A percentile compares a stretch with the other conserved stretches of the same genome.
Evolutionary conservation across 92 coral and sea anemone genomes (phyloP).

Genomic region (Porites cylindrica): DNA sequence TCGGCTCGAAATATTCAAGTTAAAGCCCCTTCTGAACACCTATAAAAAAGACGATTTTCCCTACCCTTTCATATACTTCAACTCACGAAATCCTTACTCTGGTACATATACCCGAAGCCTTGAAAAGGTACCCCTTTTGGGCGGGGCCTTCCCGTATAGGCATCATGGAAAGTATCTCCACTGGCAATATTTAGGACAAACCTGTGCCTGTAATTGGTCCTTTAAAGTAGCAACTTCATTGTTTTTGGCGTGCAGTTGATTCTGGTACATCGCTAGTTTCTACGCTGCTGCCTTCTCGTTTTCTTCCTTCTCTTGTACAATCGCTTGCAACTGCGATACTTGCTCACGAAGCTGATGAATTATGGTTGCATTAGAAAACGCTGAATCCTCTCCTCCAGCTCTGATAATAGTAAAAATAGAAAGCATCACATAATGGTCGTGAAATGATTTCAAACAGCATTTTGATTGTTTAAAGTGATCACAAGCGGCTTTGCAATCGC

Average conservation of each 20-base stretch:
- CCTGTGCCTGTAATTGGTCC: slow-evolving; percentile 78
- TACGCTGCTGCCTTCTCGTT: slow-evolving; percentile 78
- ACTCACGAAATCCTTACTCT: too few relatives aligned
- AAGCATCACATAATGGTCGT: too few relatives aligned
- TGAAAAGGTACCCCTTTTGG: too few relatives aligned
- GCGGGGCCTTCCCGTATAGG: too few relatives aligned
- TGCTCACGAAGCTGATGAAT: slow-evolving; percentile 78
- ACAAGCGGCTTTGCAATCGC: not conserved
- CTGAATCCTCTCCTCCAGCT: slow-evolving; percentile 84
- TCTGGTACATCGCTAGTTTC: slow-evolving; percentile 85
- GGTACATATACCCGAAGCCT: too few relatives aligned
- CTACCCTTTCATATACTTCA: too few relatives aligned
- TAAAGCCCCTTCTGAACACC: too few relatives aligned
- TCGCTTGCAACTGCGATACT: slow-evolving; percentile 75
- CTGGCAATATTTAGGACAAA: not conserved
- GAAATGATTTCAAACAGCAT: not conserved
- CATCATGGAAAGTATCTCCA: too few relatives aligned
- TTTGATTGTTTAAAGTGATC: not conserved
- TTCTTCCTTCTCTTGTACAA: slow-evolving; percentile 83
- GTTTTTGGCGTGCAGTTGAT: slow-evolving; percentile 88
- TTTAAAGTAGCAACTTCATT: slow-evolving; percentile 81
- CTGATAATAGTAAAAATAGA: slow-evolving; percentile 11
- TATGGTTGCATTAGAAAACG: slow-evolving; percentile 78
- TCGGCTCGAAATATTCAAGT: too few relatives aligned
- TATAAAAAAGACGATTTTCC: too few relatives aligned